phyloP scores from a whole-genome alignment of 64 coral and sea anemone genomes.

The Acropora yongei region DNA sequence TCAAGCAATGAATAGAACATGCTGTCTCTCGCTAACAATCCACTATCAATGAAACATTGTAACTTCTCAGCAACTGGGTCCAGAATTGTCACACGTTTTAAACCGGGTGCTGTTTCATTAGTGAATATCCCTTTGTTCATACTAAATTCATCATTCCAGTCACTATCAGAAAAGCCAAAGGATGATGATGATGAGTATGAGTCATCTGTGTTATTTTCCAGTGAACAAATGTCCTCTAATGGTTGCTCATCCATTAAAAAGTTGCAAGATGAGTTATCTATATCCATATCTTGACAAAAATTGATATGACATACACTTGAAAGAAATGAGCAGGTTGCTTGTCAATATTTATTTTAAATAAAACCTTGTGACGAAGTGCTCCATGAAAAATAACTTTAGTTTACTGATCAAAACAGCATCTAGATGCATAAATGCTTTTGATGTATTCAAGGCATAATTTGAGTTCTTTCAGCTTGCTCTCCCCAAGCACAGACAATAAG shows the following conservation, averaged over 20 bases:
- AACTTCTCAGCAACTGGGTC: conserved; percentile 58
- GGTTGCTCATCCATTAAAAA: not conserved
- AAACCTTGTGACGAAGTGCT: too few species aligned
- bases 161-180: not conserved
- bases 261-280: not conserved
- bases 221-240: not conserved
- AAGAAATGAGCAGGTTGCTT: not conserved
- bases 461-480: not conserved
- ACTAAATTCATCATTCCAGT: conserved; percentile 66
- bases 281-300: not conserved
- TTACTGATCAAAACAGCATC: not conserved
- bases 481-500: not conserved
- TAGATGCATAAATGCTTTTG: not conserved
- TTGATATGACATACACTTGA: not conserved
- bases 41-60: conserved; percentile 62
- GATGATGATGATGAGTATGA: not conserved
- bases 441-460: not conserved
- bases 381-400: too few species aligned
- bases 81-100: conserved; percentile 51
- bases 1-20: conserved; percentile 70
- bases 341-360: too few species aligned
- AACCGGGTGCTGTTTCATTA: conserved; percentile 74
- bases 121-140: conserved; percentile 43
- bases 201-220: not conserved
- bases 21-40: conserved; percentile 56